Evolutionary conservation across 2,888 invertebrate species (phyloP), one percentile per base, ranked within the genome.

Genomic region (Parthenolecanium corni): DNA sequence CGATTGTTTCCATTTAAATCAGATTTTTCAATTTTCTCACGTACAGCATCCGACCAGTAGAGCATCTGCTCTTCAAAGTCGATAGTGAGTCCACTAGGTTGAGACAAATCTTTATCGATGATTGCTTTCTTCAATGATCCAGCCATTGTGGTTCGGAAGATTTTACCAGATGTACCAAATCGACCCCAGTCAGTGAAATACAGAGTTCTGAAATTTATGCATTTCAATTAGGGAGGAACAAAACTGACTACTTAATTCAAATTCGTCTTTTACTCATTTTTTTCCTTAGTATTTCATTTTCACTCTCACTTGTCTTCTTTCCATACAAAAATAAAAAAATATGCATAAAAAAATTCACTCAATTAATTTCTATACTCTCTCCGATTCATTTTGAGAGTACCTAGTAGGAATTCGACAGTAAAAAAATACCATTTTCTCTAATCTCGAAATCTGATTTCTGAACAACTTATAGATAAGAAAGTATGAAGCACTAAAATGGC

Each of bases 141-240:
- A 0, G 95, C 95, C 92, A 96, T 93, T 0, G 96, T 94, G 0
- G 95, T 88, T 66, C 90, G 80, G 73, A 90, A 92, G 63, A 98
- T 97, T 73, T 93, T 92, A 0, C 93, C 93, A 0, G 89, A 86
- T 0, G 89, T 89, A 4, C 93, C 92, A 71, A 90, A 92, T 65
- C 90, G 80, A 14, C 93, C 93, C 93, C 93, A 94, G 72, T 96
- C 96, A 0, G 95, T 94, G 75, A 87, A 98, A 74, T 91, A 98
- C 16, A 98, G 74, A 0, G 89, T 87, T 14, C 80, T 71, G 66
- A 9, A 67, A 67, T 67, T n/a, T n/a, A n/a, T 51, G 5, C n/a
- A 18, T 12, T 9, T 2, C 9, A 3, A 3, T 18, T 47, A 16
- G 14, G 12, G 4, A 23, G 4, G 23, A 51, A 51, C 2, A 21